Percentiles rank a stretch among this genome's conserved stretches.
Conservation (phyloP, 2,888 invertebrate species). For the Standfussiana lucernea region DNA sequence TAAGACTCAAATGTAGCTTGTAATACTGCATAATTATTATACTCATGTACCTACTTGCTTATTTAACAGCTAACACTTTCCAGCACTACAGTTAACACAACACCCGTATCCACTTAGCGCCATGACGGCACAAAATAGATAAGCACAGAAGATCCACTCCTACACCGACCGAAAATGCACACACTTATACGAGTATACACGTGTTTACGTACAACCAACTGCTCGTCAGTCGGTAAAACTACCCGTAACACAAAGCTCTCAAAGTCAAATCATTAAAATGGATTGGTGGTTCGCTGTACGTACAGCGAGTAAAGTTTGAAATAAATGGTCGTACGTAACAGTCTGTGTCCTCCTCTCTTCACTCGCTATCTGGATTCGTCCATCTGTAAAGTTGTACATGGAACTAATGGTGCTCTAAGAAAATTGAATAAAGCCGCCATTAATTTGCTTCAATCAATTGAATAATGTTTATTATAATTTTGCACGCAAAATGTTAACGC, state of each 20-base stretch:
- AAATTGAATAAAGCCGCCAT: neutral
- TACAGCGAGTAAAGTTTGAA: neutral
- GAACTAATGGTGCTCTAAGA: neutral
- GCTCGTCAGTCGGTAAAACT: neutral
- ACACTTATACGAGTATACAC: neutral
- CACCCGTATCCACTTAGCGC: conserved; percentile 48
- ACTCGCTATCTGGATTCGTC: neutral
- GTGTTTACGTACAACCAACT: neutral
- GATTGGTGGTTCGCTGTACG: neutral
- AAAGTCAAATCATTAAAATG: neutral
- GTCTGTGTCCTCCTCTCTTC: neutral
- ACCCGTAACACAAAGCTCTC: neutral
- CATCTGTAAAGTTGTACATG: neutral
- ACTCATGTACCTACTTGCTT: neutral
- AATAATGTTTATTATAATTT: neutral
- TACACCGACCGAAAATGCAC: neutral
- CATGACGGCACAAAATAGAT: conserved; percentile 28
- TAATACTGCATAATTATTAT: neutral
- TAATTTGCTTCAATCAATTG: neutral
- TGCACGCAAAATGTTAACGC: neutral
- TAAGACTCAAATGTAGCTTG: too few relatives aligned
- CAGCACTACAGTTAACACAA: conserved; percentile 34
- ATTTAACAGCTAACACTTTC: neutral
- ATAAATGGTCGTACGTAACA: neutral
- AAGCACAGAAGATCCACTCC: neutral